Evolutionary conservation across 2,113 vertebrate species (phyloP).

Genomic region (Panthera uncia): DNA sequence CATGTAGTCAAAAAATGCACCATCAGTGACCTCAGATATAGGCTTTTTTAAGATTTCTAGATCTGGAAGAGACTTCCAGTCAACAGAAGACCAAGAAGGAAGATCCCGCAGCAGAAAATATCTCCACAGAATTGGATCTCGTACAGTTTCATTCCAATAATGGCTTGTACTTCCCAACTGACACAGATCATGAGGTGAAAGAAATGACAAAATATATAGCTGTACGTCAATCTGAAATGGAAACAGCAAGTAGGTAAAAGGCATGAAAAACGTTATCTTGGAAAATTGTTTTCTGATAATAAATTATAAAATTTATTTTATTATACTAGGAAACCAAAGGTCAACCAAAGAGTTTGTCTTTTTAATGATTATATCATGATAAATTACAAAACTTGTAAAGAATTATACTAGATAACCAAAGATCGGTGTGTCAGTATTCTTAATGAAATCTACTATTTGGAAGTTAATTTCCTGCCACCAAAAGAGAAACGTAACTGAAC

Average conservation of each 20-base stretch:
- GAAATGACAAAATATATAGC: conserved; percentile 92
- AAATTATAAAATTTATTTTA: background rate
- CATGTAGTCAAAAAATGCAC: conserved; percentile 89
- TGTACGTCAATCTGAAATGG: conserved; percentile 91
- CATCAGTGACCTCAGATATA: conserved; percentile 80
- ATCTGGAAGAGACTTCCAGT: conserved; percentile 91
- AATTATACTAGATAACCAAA: background rate
- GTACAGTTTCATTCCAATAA: conserved; percentile 92
- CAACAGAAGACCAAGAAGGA: conserved; percentile 90
- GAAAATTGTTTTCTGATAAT: background rate
- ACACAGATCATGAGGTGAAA: conserved; percentile 92
- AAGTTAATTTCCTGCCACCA: background rate
- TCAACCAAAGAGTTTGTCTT: background rate
- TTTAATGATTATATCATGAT: background rate
- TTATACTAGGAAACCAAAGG: background rate
- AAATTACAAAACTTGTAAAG: background rate
- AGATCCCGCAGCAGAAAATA: conserved; percentile 93
- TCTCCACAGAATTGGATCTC: conserved; percentile 94
- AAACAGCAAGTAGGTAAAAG: background rate
- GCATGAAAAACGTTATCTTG: background rate
- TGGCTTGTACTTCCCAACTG: conserved; percentile 89
- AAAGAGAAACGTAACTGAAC: background rate
- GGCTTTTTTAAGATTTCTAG: conserved; percentile 86
- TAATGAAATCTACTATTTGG: background rate
- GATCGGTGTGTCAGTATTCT: background rate